Conservation (phyloP, 2,888 invertebrate species). For the Cabera pusaria region DNA sequence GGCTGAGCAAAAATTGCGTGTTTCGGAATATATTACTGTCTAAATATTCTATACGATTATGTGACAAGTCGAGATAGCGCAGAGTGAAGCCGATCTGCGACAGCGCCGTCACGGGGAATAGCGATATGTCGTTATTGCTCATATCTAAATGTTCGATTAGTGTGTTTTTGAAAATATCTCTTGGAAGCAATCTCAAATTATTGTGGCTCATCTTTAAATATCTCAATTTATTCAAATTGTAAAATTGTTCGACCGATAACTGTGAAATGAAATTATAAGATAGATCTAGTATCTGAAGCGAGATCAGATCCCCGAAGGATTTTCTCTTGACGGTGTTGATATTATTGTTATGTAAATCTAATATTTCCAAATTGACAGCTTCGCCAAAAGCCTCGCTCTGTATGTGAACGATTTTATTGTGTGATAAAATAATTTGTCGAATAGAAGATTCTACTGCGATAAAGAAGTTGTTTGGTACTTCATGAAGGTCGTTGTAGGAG, state of each 20-base stretch:
- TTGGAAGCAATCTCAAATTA: conserved; percentile 87
- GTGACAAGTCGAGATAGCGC: conserved; percentile 89
- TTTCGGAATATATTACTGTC: conserved; percentile 94
- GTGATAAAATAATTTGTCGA: conserved; percentile 87
- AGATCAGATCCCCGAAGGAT: conserved; percentile 89
- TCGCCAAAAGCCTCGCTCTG: conserved; percentile 90
- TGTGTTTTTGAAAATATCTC: conserved; percentile 91
- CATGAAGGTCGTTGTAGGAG: conserved; percentile 86
- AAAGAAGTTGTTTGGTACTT: conserved; percentile 86
- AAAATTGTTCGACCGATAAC: conserved; percentile 91
- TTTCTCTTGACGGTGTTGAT: conserved; percentile 88
- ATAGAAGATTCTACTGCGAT: conserved; percentile 85
- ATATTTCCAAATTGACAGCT: conserved; percentile 86
- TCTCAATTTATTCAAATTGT: conserved; percentile 88
- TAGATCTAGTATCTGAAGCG: conserved; percentile 90
- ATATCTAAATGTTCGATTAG: conserved; percentile 91
- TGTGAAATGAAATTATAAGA: conserved; percentile 90
- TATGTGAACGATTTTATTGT: conserved; percentile 88
- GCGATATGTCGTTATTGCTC: conserved; percentile 89
- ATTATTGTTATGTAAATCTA: conserved; percentile 89
- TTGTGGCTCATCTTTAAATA: conserved; percentile 89
- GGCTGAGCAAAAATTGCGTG: conserved; percentile 89
- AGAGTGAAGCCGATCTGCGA: conserved; percentile 91
- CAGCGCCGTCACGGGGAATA: conserved; percentile 91
- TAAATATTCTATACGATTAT: conserved; percentile 92